phyloP scores from a whole-genome alignment of 2,113 vertebrate species.

The Antechinus stuartii region DNA sequence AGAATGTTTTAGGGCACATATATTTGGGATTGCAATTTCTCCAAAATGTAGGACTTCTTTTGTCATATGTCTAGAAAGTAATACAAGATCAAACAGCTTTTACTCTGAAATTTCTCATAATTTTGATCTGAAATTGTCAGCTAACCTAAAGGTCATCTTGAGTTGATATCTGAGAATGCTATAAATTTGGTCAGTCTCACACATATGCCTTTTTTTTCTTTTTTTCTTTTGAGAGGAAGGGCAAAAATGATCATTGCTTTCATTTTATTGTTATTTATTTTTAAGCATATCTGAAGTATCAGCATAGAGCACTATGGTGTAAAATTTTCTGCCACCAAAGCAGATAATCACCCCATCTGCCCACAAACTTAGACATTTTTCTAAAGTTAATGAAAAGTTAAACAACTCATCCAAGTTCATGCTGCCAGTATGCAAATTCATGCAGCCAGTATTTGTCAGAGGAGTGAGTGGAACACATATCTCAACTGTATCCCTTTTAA shows the following conservation, averaged over 20 bases:
- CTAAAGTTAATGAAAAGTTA: not conserved
- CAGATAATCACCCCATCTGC: too few relatives aligned
- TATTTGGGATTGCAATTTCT: not conserved
- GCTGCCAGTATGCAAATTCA: not conserved
- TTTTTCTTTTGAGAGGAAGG: too few relatives aligned
- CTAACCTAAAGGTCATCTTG: not conserved
- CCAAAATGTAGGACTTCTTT: not conserved
- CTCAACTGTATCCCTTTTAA: not conserved
- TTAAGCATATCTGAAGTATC: not conserved
- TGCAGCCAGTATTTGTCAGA: not conserved
- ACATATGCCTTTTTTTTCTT: too few relatives aligned
- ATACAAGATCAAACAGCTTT: not conserved
- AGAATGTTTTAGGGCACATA: slow-evolving; percentile 29
- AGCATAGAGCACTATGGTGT: not conserved
- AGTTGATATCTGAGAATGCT: not conserved
- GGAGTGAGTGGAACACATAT: not conserved
- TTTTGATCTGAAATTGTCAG: not conserved
- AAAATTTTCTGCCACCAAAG: not conserved
- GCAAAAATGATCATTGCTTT: rapidly evolving
- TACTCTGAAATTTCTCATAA: not conserved
- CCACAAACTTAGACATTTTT: not conserved
- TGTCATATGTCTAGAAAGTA: not conserved
- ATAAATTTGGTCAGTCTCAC: too few relatives aligned
- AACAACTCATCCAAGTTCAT: not conserved
- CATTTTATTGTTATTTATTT: not conserved